A percentile compares a stretch with the other conserved stretches of the same genome.
These are phyloP conservation scores for Rhea pennata DNA, from an alignment of 2,113 vertebrate genomes.

Conservation along the genomic window DNA sequence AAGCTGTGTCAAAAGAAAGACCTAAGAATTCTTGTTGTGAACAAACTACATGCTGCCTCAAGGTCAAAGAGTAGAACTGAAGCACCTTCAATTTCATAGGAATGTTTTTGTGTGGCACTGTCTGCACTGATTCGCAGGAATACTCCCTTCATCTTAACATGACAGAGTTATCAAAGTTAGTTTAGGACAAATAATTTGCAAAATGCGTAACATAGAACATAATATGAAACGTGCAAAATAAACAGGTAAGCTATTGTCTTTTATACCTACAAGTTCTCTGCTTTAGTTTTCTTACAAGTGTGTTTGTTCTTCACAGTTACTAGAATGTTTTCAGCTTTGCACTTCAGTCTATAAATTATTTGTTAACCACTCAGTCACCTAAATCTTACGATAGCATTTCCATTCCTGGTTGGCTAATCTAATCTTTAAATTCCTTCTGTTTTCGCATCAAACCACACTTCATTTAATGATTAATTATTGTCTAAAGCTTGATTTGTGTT, in stretches of 20 bases:
- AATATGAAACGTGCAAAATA: too few relatives aligned
- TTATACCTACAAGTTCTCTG: not conserved
- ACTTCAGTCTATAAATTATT: not conserved
- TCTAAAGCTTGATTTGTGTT: not conserved
- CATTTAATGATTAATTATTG: not conserved
- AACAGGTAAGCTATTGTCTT: not conserved
- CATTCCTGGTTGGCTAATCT: not conserved
- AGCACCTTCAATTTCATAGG: not conserved
- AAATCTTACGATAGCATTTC: not conserved
- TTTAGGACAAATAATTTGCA: not conserved
- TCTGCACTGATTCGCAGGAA: not conserved
- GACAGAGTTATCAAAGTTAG: not conserved
- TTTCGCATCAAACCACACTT: not conserved
- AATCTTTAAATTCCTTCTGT: not conserved
- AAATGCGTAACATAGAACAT: not conserved
- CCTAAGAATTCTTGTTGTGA: not conserved
- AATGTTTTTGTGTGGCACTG: fast-evolving
- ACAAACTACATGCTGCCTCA: fast-evolving
- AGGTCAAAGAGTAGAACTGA: not conserved
- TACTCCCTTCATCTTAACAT: fast-evolving
- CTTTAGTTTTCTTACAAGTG: not conserved
- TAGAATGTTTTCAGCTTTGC: not conserved
- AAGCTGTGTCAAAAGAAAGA: not conserved
- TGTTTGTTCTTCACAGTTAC: not conserved
- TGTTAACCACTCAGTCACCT: not conserved